Evolutionary conservation across 2,113 vertebrate genomes (phyloP).

Genomic region (Etia nguti): DNA sequence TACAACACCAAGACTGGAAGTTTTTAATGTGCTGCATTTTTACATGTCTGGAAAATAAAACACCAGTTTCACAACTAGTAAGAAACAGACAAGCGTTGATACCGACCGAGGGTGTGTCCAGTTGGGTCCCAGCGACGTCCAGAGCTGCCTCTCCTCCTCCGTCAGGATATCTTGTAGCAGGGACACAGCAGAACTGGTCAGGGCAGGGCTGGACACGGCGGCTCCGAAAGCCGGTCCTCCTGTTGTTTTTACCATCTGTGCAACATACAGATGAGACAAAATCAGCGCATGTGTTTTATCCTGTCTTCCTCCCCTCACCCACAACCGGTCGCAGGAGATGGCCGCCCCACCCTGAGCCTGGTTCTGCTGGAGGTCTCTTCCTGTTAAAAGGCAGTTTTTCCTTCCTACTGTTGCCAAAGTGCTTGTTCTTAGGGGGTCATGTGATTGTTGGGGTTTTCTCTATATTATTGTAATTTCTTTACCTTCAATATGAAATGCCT

Average conservation of each 20-base stretch:
- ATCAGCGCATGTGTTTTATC: background rate
- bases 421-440: background rate
- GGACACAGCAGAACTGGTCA: conserved; percentile 77
- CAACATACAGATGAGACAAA: background rate
- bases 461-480: background rate
- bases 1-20: background rate
- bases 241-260: conserved; percentile 80
- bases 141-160: conserved; percentile 72
- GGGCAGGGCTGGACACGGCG: conserved; percentile 70
- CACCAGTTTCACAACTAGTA: background rate
- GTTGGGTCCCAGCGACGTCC: conserved; percentile 79
- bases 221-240: conserved; percentile 77
- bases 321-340: background rate
- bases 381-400: background rate
- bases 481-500: background rate
- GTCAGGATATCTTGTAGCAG: conserved; percentile 74
- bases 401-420: background rate
- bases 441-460: background rate
- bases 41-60: background rate
- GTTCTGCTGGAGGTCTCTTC: background rate
- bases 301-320: background rate
- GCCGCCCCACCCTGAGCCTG: background rate
- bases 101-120: conserved; percentile 80
- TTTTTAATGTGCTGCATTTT: background rate
- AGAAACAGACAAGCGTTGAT: background rate